Evolutionary conservation across 1,140 invertebrate species (phyloP), one percentile per base, ranked within the genome.

Genomic region (Drosophila albomicans): DNA sequence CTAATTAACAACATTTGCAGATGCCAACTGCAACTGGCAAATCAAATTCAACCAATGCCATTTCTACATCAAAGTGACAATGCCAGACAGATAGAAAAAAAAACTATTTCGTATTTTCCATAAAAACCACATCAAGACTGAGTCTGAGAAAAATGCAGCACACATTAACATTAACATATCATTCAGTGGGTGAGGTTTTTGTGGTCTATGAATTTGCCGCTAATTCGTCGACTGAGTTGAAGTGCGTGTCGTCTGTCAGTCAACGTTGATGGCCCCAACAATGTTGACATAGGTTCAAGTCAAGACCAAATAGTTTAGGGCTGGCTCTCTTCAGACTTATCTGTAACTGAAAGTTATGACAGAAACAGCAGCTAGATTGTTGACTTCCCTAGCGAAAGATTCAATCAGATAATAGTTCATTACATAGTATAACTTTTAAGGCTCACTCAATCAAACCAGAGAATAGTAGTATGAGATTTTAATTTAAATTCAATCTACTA

Each of bases 1-100:
- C 72, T 78, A 78, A 78, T 75, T 78, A 75, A 67, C 49, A 43
- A 52, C 38, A 67, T 41, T 59, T 56, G 52, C 30, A 61, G 62
- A 46, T 75, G 46, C 73, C 54, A 72, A 58, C 32, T 62, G 67
- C 51, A 56, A 35, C 11, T n/a, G 20, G 45, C 72, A 49, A 54
- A 56, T 15, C 32, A 51, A 7, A 41, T 49, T 28, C n/a, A 28
- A 25, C 51, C 28, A 28, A 25, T 16, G 8, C 43, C n/a, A 13
- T 1, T 11, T 6, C 10, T 45, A 28, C 8, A 38, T 38, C 35
- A 38, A 38, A 38, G 15, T 30, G 13, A 61, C 41, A 59, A 59
- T 58, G 1, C 5, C 3, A 16, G 10, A 11, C 6, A 49, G 25
- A 48, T 20, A 20, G 20, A 7, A 38, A 8, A 38, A 38, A 41